Percentiles rank a stretch among this genome's conserved stretches.
These are phyloP conservation scores for Decapterus maruadsi DNA, from an alignment of 2,797 vertebrate species.

Conservation along the genomic window DNA sequence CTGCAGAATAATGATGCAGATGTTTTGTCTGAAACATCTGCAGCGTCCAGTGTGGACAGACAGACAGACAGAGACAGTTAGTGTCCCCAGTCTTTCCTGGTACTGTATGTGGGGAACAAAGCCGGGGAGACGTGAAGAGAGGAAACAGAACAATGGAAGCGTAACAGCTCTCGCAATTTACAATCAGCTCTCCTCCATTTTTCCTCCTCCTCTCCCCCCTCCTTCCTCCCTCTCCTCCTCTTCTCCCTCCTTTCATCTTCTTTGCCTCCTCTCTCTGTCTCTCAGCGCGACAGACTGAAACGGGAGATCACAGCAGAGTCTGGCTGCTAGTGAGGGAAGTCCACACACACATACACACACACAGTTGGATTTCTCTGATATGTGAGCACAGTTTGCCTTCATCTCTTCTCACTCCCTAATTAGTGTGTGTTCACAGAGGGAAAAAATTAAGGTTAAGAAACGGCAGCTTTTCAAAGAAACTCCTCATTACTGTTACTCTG, in stretches of 20 bases:
- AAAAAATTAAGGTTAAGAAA: conserved; percentile 20
- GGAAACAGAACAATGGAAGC: conserved; percentile 19
- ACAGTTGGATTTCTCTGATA: conserved; percentile 7
- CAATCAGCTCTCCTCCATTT: not conserved
- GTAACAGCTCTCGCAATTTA: conserved; percentile 18
- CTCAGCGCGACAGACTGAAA: conserved; percentile 43
- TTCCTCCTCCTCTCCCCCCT: not conserved
- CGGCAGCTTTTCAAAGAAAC: conserved; percentile 34
- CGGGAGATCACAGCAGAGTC: conserved; percentile 55
- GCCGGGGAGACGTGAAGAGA: not conserved
- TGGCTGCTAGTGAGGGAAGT: conserved; percentile 32
- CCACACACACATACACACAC: conserved; percentile 34
- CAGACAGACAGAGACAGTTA: too few relatives aligned
- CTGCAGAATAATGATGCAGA: too few relatives aligned
- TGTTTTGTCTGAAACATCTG: too few relatives aligned
- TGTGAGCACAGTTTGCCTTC: conserved; percentile 26
- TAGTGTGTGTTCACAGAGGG: conserved; percentile 25
- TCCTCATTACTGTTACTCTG: conserved; percentile 26
- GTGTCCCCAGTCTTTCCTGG: too few relatives aligned
- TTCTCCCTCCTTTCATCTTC: not conserved
- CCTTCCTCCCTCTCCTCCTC: not conserved
- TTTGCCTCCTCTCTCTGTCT: conserved; percentile 8
- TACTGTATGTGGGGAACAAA: not conserved
- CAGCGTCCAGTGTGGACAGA: too few relatives aligned
- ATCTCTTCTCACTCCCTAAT: conserved; percentile 42